These are phyloP conservation scores for Tubiluchus corallicola DNA, from an alignment of 2,888 invertebrate genomes.

Conservation along the genomic window DNA sequence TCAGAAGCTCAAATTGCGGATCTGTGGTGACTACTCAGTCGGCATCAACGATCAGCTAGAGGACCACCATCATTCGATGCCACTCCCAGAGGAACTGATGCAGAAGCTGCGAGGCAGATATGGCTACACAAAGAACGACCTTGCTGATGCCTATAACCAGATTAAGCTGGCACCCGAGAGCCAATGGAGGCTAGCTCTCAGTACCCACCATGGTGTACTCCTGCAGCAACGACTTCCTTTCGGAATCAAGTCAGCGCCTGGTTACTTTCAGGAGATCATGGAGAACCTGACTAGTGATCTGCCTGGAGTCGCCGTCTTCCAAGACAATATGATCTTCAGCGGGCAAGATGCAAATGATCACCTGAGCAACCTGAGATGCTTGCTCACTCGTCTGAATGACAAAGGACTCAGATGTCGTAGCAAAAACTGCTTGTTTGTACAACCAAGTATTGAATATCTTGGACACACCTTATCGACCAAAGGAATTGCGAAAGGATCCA, in stretches of 20 bases:
- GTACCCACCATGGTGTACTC: neutral
- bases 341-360: neutral
- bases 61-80: neutral
- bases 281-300: neutral
- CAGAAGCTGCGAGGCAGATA: conserved; percentile 1
- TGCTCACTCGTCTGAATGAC: too few species aligned
- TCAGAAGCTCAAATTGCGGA: neutral
- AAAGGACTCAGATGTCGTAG: neutral
- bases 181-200: neutral
- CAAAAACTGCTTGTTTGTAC: too few species aligned
- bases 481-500: too few species aligned
- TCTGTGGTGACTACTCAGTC: neutral
- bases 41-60: neutral
- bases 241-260: neutral
- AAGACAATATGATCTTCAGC: neutral
- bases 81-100: neutral
- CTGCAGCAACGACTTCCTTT: too few species aligned
- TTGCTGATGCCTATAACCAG: conserved; percentile 1
- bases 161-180: neutral
- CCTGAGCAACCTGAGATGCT: neutral
- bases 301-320: neutral
- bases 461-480: too few species aligned
- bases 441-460: too few species aligned
- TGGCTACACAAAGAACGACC: neutral
- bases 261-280: conserved; percentile 3